Evolutionary conservation across 2,888 invertebrate genomes (phyloP).

Genomic region (Myathropa florea): DNA sequence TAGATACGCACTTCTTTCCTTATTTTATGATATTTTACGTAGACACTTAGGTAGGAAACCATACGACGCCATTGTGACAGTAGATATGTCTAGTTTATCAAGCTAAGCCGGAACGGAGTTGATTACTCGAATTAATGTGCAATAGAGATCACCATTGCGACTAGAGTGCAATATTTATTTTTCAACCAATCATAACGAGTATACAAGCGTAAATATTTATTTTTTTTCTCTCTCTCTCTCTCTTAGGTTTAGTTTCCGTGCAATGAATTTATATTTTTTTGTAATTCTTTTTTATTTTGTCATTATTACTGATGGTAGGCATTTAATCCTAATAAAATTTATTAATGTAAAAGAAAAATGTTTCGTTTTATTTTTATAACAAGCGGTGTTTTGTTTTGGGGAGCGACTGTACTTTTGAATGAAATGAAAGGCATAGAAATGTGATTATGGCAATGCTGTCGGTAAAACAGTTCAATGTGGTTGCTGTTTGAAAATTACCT

Average conservation of each 20-base stretch:
- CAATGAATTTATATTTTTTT: constrained; percentile 15
- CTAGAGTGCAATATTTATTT: constrained; percentile 61
- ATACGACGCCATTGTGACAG: constrained; percentile 64
- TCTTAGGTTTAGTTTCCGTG: constrained; percentile 11
- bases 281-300: constrained; percentile 22
- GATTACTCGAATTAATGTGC: constrained; percentile 37
- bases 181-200: background rate
- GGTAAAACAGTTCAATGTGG: no score
- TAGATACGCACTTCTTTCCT: background rate
- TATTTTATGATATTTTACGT: background rate
- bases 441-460: no score
- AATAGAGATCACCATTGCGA: constrained; percentile 61
- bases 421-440: no score
- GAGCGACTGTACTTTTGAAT: background rate
- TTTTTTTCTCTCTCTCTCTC: constrained; percentile 8
- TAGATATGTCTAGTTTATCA: constrained; percentile 23
- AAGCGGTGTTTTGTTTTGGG: background rate
- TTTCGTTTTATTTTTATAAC: background rate
- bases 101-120: background rate
- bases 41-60: background rate
- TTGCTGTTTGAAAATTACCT: no score
- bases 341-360: background rate
- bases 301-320: background rate
- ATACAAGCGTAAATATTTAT: constrained; percentile 7
- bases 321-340: constrained; percentile 35